Base-by-base conservation (phyloP, 2,113 vertebrate genomes). In the Tyrannus savana region DNA sequence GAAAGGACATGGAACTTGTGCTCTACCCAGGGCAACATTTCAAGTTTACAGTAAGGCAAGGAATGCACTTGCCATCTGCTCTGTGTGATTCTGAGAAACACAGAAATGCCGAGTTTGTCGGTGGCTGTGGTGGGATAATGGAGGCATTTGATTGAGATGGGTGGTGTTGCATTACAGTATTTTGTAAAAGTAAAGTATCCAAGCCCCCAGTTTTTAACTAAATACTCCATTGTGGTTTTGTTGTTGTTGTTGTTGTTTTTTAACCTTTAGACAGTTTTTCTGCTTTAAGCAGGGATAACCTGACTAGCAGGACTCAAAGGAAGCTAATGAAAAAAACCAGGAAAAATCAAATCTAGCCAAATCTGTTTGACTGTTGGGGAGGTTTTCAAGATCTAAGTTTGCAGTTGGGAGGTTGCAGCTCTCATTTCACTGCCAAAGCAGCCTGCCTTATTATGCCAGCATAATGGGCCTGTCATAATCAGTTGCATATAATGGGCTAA, bases 381-480 rank as follows among this genome's bases (percentile, higher is more conserved):
- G 69, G 33, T 35, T 82, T 92, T 91, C 60, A 55, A 58, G 81
- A 74, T 50, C 3, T 23, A 31, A 60, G 69, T 93, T 83, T 94
- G 79, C 68, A 22, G 80, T 93, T 39, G 35, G 30, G 67, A 31
- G 69, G 76, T 62, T 90, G 86, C 64, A 79, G 74, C 60, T 89
- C 80, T 91, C 31, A 25, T 91, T 87, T 95, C 84, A 33, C 58
- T 92, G 89, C 87, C 82, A 90, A 77, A 93, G 66, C 87, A 92
- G 84, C 72, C 81, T 87, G 66, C 91, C 49, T 86, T 77, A 83
- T 94, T 96, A 68, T 95, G 80, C 60, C 35, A 50, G 56, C 80
- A 93, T 95, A 90, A 95, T 91, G 68, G 77, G 77, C 74, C 93
- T 94, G 89, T 92, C 84, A 87, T 95, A 92, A 92, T 91, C 62